Base-by-base conservation (phyloP, 2,888 invertebrate species). In the Auanema freiburgensis region DNA sequence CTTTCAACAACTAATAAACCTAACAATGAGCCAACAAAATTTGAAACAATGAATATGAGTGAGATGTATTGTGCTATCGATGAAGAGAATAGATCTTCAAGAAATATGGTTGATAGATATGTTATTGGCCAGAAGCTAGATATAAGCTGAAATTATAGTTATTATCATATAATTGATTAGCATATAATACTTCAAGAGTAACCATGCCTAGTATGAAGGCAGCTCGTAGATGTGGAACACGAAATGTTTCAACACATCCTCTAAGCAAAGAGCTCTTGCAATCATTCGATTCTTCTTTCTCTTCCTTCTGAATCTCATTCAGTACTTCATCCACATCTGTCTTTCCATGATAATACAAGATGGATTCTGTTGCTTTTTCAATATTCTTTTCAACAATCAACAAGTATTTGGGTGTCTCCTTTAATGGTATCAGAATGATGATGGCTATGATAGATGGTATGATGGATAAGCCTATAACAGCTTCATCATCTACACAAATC, bases 291-390 rank as follows among this genome's bases (percentile, higher is more conserved):
- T 66, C 56, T 43, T 51, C 59, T 43, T 57, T 52, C 21, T 63
- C 63, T 1, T 51, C 46, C 11, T 58, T 46, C 2, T 40, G 16
- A 1, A 66, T 66, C 25, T 60, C 53, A 42, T 69, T 69, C 42
- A 69, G 16, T 46, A 56, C 66, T 40, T 54, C 8, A 10, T 62
- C 60, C 43, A 69, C 66, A 24, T 59, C 56, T 11, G 40, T 50
- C 52, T 52, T n/a, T 21, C 52, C 52, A 24, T 52, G 52, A 23
- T 52, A 52, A 24, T 21, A 52, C 25, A 52, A 24, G 6, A 52
- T 24, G n/a, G 52, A 52, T 5, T 52, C 18, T 4, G 16, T 52
- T n/a, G 52, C 52, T n/a, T 18, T 24, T 6, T n/a, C 16, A 18
- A 18, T 52, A 24, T 52, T 24, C 25, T 24, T 24, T 23, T 24